Evolutionary conservation across 2,888 invertebrate species (phyloP).

Genomic region (Drosophila stalkeri): DNA sequence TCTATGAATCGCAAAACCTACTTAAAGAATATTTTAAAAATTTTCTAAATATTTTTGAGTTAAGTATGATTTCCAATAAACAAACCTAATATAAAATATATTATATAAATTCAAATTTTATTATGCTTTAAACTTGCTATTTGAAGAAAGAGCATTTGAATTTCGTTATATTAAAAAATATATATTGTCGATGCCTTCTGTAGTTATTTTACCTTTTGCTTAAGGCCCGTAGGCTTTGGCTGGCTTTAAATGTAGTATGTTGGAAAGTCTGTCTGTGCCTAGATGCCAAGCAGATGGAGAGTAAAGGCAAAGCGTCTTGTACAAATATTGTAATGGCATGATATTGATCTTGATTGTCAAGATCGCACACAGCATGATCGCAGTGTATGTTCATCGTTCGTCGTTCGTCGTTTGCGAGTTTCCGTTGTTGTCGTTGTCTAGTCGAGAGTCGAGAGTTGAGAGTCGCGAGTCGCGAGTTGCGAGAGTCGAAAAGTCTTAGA

Average conservation of each 20-base stretch:
- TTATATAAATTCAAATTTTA: not conserved
- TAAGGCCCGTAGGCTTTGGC: conserved; percentile 31
- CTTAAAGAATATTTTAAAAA: not conserved
- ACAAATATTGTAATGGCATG: conserved; percentile 74
- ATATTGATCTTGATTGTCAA: conserved; percentile 79
- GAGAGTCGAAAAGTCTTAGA: conserved; percentile 31
- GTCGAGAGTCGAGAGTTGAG: conserved; percentile 27
- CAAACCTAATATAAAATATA: not conserved
- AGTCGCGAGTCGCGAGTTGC: conserved; percentile 3
- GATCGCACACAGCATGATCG: conserved; percentile 78
- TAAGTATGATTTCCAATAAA: not conserved
- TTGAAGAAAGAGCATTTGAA: conserved; percentile 38
- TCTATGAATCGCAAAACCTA: too few relatives aligned
- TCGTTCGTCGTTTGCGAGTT: conserved; percentile 16
- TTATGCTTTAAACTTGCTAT: not conserved
- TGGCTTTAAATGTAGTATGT: conserved; percentile 30
- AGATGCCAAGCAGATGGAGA: conserved; percentile 32
- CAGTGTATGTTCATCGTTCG: conserved; percentile 16
- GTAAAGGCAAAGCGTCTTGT: conserved; percentile 67
- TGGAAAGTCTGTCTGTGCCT: conserved; percentile 54
- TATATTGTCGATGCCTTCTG: conserved; percentile 18
- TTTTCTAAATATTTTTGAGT: not conserved
- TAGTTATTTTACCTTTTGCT: conserved; percentile 26
- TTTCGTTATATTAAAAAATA: conserved; percentile 2
- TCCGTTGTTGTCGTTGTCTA: conserved; percentile 26